Evolutionary conservation across 2,888 invertebrate genomes (phyloP).

Genomic region (Alentia gelatinosa): DNA sequence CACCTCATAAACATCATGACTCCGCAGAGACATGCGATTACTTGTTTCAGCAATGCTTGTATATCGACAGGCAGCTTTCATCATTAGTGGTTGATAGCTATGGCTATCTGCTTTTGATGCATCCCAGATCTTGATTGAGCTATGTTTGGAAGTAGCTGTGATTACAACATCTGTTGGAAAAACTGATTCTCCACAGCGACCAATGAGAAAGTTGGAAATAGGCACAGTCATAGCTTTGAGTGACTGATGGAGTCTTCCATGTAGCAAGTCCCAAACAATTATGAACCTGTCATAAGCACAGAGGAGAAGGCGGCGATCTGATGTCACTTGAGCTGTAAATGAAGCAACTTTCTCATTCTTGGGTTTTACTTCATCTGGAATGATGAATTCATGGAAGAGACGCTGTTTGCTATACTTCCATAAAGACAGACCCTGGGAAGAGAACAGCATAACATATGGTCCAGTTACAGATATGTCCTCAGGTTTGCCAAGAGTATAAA

Average conservation of each 20-base stretch:
- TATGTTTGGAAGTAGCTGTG: not conserved
- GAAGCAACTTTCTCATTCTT: not conserved
- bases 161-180: not conserved
- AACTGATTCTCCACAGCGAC: conserved; percentile 47
- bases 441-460: not conserved
- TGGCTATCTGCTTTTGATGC: conserved; percentile 26
- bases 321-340: not conserved
- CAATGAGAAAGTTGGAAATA: not conserved
- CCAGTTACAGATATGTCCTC: not conserved
- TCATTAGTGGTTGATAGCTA: conserved; percentile 62
- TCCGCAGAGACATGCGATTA: conserved; percentile 63
- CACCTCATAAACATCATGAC: conserved; percentile 64
- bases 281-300: conserved; percentile 33
- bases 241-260: not conserved
- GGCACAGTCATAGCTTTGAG: not conserved
- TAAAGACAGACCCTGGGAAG: not conserved
- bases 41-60: conserved; percentile 60
- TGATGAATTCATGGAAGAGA: not conserved
- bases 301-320: not conserved
- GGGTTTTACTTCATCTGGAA: not conserved
- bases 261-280: not conserved
- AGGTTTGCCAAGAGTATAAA: not conserved
- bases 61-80: conserved; percentile 66
- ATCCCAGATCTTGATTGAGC: not conserved
- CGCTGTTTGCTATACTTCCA: not conserved